Evolutionary conservation across 2,113 vertebrate species (phyloP).

Genomic region (Apodemus sylvaticus): DNA sequence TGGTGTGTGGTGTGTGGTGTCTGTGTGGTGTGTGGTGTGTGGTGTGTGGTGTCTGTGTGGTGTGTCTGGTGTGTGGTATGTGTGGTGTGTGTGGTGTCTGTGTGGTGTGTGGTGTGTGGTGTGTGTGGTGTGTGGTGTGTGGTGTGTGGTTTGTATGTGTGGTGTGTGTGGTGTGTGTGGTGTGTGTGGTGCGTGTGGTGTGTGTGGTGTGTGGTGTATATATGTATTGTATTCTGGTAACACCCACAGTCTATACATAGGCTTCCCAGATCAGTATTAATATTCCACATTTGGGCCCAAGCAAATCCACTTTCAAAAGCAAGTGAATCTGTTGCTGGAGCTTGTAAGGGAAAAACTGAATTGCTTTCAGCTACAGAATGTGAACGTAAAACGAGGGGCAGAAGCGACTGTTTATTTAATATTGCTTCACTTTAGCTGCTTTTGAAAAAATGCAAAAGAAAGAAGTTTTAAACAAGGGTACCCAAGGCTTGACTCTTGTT

Average conservation of each 20-base stretch:
- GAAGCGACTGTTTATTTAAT: not conserved
- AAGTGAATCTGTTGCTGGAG: not conserved
- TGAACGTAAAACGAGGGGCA: not conserved
- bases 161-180: not conserved
- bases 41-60: no score
- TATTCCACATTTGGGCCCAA: not conserved
- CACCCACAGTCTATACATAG: not conserved
- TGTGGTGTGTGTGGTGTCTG: not conserved
- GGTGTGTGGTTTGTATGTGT: not conserved
- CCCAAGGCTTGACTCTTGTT: not conserved
- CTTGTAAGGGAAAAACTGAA: not conserved
- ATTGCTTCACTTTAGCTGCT: not conserved
- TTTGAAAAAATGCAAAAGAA: not conserved
- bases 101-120: not conserved
- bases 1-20: not conserved
- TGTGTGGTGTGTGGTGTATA: not conserved
- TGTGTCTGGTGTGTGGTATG: not conserved
- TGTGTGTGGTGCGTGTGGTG: not conserved
- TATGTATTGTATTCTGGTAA: not conserved
- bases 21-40: not conserved
- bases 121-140: not conserved
- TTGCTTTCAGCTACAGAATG: not conserved
- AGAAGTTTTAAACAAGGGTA: not conserved
- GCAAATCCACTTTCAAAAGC: not conserved
- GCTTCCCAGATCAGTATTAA: not conserved